Evolutionary conservation across 2,888 invertebrate species (phyloP).

Genomic region (Lithophane socia): DNA sequence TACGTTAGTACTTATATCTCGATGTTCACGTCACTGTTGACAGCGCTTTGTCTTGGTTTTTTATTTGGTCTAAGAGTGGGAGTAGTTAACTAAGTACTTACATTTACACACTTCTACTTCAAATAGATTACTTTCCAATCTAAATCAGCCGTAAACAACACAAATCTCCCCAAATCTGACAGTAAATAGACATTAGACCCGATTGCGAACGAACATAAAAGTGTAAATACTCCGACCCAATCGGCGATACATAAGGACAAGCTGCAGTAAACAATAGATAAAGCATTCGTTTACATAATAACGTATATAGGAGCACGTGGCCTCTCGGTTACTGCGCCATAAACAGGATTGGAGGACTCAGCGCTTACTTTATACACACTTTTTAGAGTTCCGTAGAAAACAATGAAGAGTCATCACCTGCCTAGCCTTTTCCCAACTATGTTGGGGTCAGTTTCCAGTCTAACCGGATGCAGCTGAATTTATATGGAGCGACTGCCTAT

Average conservation of each 20-base stretch:
- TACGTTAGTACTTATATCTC: too few relatives aligned
- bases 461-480: too few relatives aligned
- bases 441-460: too few relatives aligned
- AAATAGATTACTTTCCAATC: slow-evolving; percentile 22
- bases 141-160: slow-evolving; percentile 6
- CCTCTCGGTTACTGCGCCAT: slow-evolving; percentile 59
- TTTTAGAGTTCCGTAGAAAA: slow-evolving; percentile 3
- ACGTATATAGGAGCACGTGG: slow-evolving; percentile 55
- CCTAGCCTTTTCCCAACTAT: too few relatives aligned
- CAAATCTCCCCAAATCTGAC: slow-evolving; percentile 15
- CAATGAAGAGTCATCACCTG: too few relatives aligned
- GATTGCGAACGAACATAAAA: slow-evolving; percentile 27
- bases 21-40: too few relatives aligned
- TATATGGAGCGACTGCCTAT: too few relatives aligned
- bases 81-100: not conserved
- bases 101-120: not conserved
- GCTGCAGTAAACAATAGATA: slow-evolving; percentile 47
- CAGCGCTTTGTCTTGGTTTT: too few relatives aligned
- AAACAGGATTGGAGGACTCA: slow-evolving; percentile 66
- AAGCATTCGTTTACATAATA: slow-evolving; percentile 51
- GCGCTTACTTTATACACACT: slow-evolving; percentile 54
- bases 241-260: slow-evolving; percentile 28
- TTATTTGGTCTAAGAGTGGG: too few relatives aligned
- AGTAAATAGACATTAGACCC: slow-evolving; percentile 39
- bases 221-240: slow-evolving; percentile 30